These are phyloP conservation scores for Chelon auratus DNA, from an alignment of 2,797 vertebrate genomes.

Conservation along the genomic window DNA sequence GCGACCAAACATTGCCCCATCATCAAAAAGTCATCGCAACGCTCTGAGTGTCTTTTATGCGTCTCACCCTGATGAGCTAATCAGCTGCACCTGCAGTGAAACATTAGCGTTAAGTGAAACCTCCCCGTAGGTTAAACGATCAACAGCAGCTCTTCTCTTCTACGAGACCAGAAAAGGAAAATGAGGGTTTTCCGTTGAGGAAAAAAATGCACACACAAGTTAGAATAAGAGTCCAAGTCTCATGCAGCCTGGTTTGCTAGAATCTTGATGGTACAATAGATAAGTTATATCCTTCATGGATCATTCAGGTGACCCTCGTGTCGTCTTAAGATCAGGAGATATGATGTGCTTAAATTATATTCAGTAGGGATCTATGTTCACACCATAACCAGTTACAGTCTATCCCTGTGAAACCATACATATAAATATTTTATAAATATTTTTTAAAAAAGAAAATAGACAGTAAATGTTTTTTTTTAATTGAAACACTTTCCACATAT, in stretches of 20 bases:
- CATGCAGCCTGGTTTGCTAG: too few relatives aligned
- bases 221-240: too few relatives aligned
- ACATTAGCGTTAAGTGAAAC: slow-evolving; percentile 9
- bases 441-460: too few relatives aligned
- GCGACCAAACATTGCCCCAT: background rate
- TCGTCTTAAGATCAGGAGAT: background rate
- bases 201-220: background rate
- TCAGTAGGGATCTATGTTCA: background rate
- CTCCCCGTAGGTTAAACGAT: slow-evolving; percentile 10
- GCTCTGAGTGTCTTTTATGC: background rate
- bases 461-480: too few relatives aligned
- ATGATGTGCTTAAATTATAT: background rate
- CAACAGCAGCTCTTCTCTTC: background rate
- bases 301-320: background rate
- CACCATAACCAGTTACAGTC: too few relatives aligned
- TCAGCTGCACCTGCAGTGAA: slow-evolving; percentile 17
- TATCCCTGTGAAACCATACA: too few relatives aligned
- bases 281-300: background rate
- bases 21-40: background rate
- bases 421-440: too few relatives aligned
- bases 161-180: background rate
- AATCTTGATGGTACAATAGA: too few relatives aligned
- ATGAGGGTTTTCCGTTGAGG: background rate
- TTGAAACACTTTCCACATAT: too few relatives aligned
- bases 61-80: slow-evolving; percentile 2